phyloP scores from a whole-genome alignment of 2,888 invertebrate species.

The Sarcophaga carnaria region DNA sequence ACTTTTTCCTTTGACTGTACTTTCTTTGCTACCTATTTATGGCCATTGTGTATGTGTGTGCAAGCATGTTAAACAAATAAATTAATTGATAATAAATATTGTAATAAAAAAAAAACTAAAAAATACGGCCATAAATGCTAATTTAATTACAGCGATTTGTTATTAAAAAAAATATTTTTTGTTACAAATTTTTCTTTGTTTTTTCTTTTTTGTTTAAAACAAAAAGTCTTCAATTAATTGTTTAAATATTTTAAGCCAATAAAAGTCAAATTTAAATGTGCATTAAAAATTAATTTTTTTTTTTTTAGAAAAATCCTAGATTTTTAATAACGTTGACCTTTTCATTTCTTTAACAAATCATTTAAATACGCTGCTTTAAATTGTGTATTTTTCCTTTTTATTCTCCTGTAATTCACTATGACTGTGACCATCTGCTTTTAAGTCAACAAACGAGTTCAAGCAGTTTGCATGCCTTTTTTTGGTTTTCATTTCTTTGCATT shows the following conservation, averaged over 20 bases:
- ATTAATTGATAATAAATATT: not conserved
- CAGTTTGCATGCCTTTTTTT: too few relatives aligned
- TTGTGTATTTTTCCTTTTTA: not conserved
- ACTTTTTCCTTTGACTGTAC: too few relatives aligned
- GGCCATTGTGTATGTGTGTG: too few relatives aligned
- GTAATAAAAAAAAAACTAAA: not conserved
- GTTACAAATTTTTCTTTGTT: not conserved
- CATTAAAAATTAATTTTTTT: not conserved
- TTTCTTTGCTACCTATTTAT: too few relatives aligned
- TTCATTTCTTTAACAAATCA: too few relatives aligned
- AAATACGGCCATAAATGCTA: not conserved
- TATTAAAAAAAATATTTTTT: not conserved
- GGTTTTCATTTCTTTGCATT: not conserved
- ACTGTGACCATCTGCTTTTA: not conserved
- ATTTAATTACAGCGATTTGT: slow-evolving; percentile 39
- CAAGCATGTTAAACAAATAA: slow-evolving; percentile 12
- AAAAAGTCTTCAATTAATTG: slow-evolving; percentile 13
- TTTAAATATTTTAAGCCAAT: slow-evolving; percentile 4
- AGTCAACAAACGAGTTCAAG: too few relatives aligned
- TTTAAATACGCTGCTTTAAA: not conserved
- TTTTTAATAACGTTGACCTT: not conserved
- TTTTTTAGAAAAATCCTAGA: not conserved
- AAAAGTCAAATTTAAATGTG: not conserved
- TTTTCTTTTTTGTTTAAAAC: not conserved
- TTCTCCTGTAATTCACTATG: not conserved